phyloP scores from a whole-genome alignment of 2,888 invertebrate genomes.

The Drosophila picticornis region DNA sequence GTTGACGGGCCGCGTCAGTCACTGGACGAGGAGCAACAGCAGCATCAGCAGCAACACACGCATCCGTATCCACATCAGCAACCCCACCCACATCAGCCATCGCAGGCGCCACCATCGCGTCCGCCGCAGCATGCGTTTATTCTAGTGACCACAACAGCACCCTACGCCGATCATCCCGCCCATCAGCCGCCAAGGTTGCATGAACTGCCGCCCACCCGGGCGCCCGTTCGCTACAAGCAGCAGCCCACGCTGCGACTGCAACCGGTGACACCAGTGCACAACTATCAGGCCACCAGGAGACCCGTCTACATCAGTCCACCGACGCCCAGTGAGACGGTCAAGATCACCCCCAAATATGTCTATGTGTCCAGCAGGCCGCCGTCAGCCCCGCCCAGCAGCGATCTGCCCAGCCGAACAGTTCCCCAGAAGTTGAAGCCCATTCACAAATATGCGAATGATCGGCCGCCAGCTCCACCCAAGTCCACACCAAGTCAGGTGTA shows the following conservation, averaged over 20 bases:
- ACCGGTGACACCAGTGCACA: slow-evolving; percentile 68
- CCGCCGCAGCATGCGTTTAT: slow-evolving; percentile 73
- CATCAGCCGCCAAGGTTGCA: slow-evolving; percentile 40
- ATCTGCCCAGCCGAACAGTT: slow-evolving; percentile 30
- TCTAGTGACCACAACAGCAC: slow-evolving; percentile 77
- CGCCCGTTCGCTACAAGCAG: slow-evolving; percentile 72
- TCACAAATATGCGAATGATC: slow-evolving; percentile 66
- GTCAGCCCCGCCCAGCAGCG: slow-evolving; percentile 16
- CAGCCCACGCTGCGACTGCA: slow-evolving; percentile 80
- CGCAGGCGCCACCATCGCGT: slow-evolving; percentile 30
- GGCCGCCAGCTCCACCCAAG: slow-evolving; percentile 36
- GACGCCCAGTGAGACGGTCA: slow-evolving; percentile 56
- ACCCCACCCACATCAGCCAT: slow-evolving; percentile 45
- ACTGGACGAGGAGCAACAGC: slow-evolving; percentile 80
- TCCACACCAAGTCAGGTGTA: slow-evolving; percentile 21
- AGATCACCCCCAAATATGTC: slow-evolving; percentile 69
- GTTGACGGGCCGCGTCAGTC: slow-evolving; percentile 83
- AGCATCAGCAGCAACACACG: slow-evolving; percentile 40
- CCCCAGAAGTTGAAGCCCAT: slow-evolving; percentile 77
- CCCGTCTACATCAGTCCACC: slow-evolving; percentile 58
- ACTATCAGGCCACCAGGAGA: slow-evolving; percentile 56
- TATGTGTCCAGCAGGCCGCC: slow-evolving; percentile 60
- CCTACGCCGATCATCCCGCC: slow-evolving; percentile 54
- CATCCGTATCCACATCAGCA: slow-evolving; percentile 59
- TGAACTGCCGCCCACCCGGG: slow-evolving; percentile 64